Evolutionary conservation across 2,797 vertebrate genomes (phyloP).

Genomic region (Platyrinchus mystaceus): DNA sequence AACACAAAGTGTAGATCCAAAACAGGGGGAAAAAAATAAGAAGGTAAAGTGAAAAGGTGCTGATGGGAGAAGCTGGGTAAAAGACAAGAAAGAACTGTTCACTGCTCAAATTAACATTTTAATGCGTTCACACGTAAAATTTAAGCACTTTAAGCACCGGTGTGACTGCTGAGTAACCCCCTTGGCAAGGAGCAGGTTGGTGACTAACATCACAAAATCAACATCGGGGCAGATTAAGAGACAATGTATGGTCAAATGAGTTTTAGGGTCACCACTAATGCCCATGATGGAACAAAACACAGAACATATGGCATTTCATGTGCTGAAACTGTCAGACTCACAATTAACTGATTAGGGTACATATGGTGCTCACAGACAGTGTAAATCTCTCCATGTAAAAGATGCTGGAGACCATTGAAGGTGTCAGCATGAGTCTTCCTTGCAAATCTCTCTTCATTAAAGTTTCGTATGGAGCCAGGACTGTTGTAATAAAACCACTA

Average conservation of each 20-base stretch:
- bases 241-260: neutral
- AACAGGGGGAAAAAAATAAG: neutral
- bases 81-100: neutral
- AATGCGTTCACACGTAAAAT: neutral
- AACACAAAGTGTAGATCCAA: neutral
- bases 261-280: constrained; percentile 24
- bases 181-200: neutral
- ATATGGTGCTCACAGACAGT: constrained; percentile 46
- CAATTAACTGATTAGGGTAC: constrained; percentile 58
- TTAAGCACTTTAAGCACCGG: neutral
- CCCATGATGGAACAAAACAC: neutral
- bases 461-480: constrained; percentile 47
- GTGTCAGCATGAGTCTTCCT: constrained; percentile 58
- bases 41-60: neutral
- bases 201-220: neutral
- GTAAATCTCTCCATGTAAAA: constrained; percentile 59
- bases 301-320: constrained; percentile 39
- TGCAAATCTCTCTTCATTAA: constrained; percentile 67
- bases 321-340: constrained; percentile 16
- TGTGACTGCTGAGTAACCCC: constrained; percentile 6
- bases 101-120: constrained; percentile 34
- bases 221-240: neutral
- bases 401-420: constrained; percentile 28
- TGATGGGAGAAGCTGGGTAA: neutral
- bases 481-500: constrained; percentile 52